Evolutionary conservation across 2,113 vertebrate genomes (phyloP), one percentile per base, ranked within the genome.

Genomic region (Microcebus griseorufus): DNA sequence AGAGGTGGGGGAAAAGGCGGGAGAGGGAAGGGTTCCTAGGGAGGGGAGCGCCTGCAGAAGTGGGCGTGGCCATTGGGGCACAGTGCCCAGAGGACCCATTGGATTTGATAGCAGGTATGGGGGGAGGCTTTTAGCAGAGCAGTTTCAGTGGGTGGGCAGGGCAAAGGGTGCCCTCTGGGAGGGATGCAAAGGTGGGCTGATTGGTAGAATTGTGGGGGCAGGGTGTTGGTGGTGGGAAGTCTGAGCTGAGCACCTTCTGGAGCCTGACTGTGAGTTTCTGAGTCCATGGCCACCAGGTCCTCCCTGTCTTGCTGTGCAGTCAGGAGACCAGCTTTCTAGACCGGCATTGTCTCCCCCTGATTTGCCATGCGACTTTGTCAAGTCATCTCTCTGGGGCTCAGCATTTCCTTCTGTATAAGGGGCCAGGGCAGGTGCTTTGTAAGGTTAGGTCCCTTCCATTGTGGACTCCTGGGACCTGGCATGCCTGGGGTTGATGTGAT

Each of bases 291-390:
- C 76, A 2, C 20, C 22, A 12, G 1, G 1, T 34, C 53, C 1
- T 0, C 78, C 37, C 34, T 45, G 48, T 27, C 25, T 48, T 20
- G 11, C 29, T 2, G 1, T n/a, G 23, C 37, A 6, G 6, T 12
- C 4, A 0, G n/a, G 16, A 73, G 32, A 17, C 29, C 34, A 14
- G 58, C 55, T 45, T n/a, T 65, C 29, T 22, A 45, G 65, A 51
- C 69, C 4, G 5, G 48, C 51, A 7, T 42, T 12, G 8, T 16
- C 10, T 20, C 25, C 27, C 9, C 48, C 3, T 0, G 2, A 29
- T 9, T 39, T 18, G 34, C 20, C 2, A 1, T 17, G n/a, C 6
- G 9, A 29, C 67, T 25, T 16, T 22, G 17, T 23, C 64, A 45
- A 9, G 22, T 37, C 62, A 9, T 12, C 37, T 37, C 14, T 51